These are phyloP conservation scores for Siniperca scherzeri DNA, from an alignment of 2,797 vertebrate species.

Conservation along the genomic window DNA sequence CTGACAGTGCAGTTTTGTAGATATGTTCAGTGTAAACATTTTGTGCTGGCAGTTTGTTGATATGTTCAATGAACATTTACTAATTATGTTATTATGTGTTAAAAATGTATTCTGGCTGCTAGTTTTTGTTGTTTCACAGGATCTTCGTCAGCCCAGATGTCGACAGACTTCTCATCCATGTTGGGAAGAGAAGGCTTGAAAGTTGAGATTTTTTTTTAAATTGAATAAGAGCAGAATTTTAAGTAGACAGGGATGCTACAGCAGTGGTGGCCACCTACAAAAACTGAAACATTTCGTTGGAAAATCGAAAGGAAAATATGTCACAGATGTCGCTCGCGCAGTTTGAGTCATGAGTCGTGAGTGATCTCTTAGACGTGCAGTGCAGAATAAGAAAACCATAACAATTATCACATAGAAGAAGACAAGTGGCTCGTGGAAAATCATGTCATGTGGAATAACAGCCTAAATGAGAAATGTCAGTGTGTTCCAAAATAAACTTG, in stretches of 20 bases:
- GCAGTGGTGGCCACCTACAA: background rate
- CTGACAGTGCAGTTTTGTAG: too few relatives aligned
- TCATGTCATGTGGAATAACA: background rate
- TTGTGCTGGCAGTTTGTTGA: too few relatives aligned
- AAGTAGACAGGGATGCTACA: too few relatives aligned
- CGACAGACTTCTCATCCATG: too few relatives aligned
- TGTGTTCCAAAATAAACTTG: background rate
- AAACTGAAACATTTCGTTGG: background rate
- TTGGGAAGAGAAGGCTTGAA: too few relatives aligned
- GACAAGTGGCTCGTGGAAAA: background rate
- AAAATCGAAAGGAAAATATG: background rate
- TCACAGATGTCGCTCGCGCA: constrained; percentile 10
- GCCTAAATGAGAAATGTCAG: background rate
- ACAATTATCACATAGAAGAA: background rate
- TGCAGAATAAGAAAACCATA: background rate
- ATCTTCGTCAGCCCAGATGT: too few relatives aligned
- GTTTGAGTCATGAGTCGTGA: constrained; percentile 5
- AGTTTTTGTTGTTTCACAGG: too few relatives aligned
- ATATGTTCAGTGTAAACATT: too few relatives aligned
- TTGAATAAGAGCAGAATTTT: background rate
- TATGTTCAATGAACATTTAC: too few relatives aligned
- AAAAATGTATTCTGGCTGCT: too few relatives aligned
- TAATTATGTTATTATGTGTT: too few relatives aligned
- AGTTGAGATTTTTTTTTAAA: too few relatives aligned
- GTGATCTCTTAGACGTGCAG: background rate